Conservation (phyloP, 1,140 invertebrate species). For the Cherax quadricarinatus region DNA sequence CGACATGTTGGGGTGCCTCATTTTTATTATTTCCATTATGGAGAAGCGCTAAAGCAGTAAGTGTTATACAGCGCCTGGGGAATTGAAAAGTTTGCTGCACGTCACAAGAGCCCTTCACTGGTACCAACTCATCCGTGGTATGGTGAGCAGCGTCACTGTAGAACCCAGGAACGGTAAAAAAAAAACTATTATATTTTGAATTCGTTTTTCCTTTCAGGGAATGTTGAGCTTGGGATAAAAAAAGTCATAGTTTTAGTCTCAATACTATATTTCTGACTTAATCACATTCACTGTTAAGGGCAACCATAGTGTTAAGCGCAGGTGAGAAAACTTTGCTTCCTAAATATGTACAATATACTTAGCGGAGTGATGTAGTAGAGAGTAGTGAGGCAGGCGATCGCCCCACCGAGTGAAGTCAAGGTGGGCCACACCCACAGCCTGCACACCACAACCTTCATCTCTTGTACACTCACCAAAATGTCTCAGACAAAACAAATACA, state of each 20-base stretch:
- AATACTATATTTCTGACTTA: slow-evolving; percentile 62
- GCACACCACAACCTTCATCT: slow-evolving; percentile 2
- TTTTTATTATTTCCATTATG: too few relatives aligned
- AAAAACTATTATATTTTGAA: too few relatives aligned
- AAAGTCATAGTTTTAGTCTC: slow-evolving; percentile 18
- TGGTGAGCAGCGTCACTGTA: too few relatives aligned
- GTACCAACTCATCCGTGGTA: too few relatives aligned
- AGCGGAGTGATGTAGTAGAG: slow-evolving; percentile 23
- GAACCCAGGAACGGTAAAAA: too few relatives aligned
- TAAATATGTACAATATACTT: slow-evolving; percentile 31
- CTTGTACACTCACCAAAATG: neutral
- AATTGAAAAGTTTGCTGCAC: too few relatives aligned
- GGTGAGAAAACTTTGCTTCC: slow-evolving; percentile 29
- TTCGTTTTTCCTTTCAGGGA: too few relatives aligned
- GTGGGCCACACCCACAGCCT: slow-evolving; percentile 1
- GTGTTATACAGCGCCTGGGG: too few relatives aligned
- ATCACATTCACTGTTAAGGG: slow-evolving; percentile 65
- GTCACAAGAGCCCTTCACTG: too few relatives aligned
- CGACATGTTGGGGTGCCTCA: too few relatives aligned
- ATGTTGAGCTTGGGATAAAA: neutral
- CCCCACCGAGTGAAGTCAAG: slow-evolving; percentile 5
- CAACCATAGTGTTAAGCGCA: slow-evolving; percentile 48
- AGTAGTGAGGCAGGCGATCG: neutral
- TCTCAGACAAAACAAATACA: neutral
- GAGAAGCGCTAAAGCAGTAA: too few relatives aligned